Base-by-base conservation (phyloP, 2,888 invertebrate species). In the Agrotis exclamationis region DNA sequence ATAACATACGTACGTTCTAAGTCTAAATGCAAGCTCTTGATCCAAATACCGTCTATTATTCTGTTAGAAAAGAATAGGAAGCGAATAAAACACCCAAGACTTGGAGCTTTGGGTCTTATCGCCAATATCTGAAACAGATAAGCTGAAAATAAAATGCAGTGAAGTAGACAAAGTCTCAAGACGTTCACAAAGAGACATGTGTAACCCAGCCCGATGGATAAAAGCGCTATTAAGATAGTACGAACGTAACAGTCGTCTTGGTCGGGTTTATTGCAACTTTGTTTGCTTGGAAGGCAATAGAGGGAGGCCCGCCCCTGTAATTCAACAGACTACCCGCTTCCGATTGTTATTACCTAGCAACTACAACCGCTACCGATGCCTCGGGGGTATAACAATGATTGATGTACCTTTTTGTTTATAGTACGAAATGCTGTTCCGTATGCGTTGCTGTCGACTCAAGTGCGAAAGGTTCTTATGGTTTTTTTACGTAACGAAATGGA, bases 261-360 rank as follows among this genome's bases (percentile, higher is more conserved):
- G 88, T 85, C 89, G 88, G 90, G 91, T 93, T 94, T 95, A 95
- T 95, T 95, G 94, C 94, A 92, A 93, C 92, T 92, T 87, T 95
- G 93, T 95, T 95, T 94, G 93, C 92, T 89, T 88, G 86, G 86
- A 86, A 88, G 89, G 92, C 94, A 94, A 94, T 93, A 93, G 92
- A 84, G 83, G 86, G 71, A 82, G 85, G 87, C 86, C 91, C 88
- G 89, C 88, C 90, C 87, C 86, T 83, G 87, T 91, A 90, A 91
- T 90, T 90, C 90, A 88, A 88, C 89, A 85, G 85, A 89, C 88
- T 87, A 82, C 88, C 86, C 88, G 88, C 88, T 93, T 94, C 93
- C 93, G 93, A 92, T 93, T 92, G 93, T 91, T 94, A 93, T 95
- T 94, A 94, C 91, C 89, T 85, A 86, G 88, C 86, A 86, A 86